These are phyloP conservation scores for Aspidapion aeneum DNA, from an alignment of 2,888 invertebrate genomes.

Conservation along the genomic window DNA sequence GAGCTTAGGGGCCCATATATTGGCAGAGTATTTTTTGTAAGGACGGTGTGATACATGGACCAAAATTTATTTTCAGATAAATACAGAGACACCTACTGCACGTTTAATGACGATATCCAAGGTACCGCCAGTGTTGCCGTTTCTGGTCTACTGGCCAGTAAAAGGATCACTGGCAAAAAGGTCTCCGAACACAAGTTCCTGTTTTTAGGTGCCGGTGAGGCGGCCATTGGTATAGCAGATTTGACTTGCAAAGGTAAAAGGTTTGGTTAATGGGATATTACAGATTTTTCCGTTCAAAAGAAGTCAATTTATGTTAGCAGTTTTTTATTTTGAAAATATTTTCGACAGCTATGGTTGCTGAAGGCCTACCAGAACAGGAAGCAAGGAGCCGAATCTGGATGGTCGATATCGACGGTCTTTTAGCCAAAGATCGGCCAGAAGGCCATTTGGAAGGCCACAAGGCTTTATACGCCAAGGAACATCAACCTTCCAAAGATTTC, in stretches of 20 bases:
- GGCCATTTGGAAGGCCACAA: slow-evolving; percentile 70
- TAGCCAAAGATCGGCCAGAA: slow-evolving; percentile 65
- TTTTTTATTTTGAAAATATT: slow-evolving; percentile 9
- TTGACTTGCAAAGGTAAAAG: slow-evolving; percentile 81
- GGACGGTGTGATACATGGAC: too few species aligned
- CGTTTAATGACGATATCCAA: slow-evolving; percentile 95
- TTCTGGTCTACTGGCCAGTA: slow-evolving; percentile 83
- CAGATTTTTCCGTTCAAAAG: too few species aligned
- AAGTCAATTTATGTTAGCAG: not conserved
- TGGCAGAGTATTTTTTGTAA: too few species aligned
- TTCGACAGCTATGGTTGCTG: slow-evolving; percentile 21
- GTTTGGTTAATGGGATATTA: too few species aligned
- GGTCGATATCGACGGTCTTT: slow-evolving; percentile 90
- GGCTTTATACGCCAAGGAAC: slow-evolving; percentile 70
- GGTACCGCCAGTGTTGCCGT: slow-evolving; percentile 94
- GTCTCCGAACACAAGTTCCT: slow-evolving; percentile 85
- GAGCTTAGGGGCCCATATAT: too few species aligned
- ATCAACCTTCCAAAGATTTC: slow-evolving; percentile 74
- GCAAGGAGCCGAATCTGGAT: slow-evolving; percentile 91
- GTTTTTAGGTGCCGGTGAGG: slow-evolving; percentile 83
- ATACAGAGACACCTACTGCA: slow-evolving; percentile 89
- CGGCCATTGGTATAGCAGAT: slow-evolving; percentile 59
- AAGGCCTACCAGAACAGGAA: slow-evolving; percentile 54
- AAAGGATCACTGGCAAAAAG: slow-evolving; percentile 67
- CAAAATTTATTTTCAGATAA: slow-evolving; percentile 59